Evolutionary conservation across 2,113 vertebrate genomes (phyloP).

Genomic region (Glaucidium brasilianum): DNA sequence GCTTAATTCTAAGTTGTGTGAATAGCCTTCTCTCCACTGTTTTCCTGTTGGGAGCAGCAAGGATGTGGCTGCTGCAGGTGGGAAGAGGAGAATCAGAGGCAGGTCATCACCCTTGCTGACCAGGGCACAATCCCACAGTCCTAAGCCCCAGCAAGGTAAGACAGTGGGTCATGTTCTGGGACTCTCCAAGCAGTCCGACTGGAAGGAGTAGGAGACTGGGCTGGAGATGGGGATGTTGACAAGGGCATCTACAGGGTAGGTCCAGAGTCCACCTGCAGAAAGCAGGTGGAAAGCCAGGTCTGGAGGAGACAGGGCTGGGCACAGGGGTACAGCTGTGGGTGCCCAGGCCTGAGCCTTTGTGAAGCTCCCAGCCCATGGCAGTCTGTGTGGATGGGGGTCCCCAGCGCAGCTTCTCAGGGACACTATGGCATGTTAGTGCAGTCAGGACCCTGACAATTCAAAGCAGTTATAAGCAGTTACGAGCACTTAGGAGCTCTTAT

Average conservation of each 20-base stretch:
- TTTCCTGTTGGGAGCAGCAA: neutral
- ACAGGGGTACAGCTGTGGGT: neutral
- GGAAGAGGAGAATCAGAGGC: neutral
- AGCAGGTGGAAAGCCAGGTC: neutral
- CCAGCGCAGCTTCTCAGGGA: neutral
- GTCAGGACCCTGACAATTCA: neutral
- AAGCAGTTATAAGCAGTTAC: neutral
- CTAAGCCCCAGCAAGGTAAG: neutral
- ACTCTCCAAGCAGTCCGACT: rapidly evolving
- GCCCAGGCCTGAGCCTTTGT: neutral
- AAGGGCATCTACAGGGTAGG: neutral
- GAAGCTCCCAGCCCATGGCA: neutral
- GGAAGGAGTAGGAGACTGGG: neutral
- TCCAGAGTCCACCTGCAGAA: neutral
- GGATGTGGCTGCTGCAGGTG: neutral
- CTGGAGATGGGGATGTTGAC: neutral
- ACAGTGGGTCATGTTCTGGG: neutral
- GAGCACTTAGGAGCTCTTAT: neutral
- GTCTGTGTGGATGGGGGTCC: rapidly evolving
- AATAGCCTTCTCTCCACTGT: neutral
- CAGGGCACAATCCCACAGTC: neutral
- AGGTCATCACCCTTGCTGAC: neutral
- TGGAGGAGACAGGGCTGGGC: neutral
- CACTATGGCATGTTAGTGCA: no score
- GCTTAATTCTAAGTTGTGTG: neutral